A percentile compares a stretch with the other conserved stretches of the same genome.
These are phyloP conservation scores for Stratiomys singularior DNA, from an alignment of 2,888 invertebrate species.

Conservation along the genomic window DNA sequence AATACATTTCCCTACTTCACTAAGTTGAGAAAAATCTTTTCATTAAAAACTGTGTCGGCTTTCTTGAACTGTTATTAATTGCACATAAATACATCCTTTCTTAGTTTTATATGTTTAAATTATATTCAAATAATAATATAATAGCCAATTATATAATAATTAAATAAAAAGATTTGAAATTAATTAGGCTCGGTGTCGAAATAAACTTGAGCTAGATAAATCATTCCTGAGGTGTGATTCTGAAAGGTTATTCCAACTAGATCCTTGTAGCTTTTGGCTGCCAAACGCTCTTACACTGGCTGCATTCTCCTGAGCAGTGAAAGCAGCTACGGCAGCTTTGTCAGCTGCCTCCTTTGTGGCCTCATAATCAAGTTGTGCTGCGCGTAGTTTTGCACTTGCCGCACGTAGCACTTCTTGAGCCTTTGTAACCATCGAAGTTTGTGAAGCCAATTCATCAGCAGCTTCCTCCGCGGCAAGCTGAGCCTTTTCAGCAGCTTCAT, in stretches of 20 bases:
- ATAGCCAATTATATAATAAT: too few relatives aligned
- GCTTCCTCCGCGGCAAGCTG: slow-evolving; percentile 76
- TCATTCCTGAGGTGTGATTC: not conserved
- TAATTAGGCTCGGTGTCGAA: not conserved
- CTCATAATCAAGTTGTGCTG: slow-evolving; percentile 75
- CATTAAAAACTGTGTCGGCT: too few relatives aligned
- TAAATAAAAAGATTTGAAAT: too few relatives aligned
- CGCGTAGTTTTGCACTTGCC: slow-evolving; percentile 73
- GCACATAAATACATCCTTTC: too few relatives aligned
- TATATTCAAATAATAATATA: too few relatives aligned
- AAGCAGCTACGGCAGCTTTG: slow-evolving; percentile 73
- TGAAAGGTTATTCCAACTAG: not conserved
- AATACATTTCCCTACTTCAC: too few relatives aligned
- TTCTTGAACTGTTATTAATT: too few relatives aligned
- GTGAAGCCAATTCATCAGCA: slow-evolving; percentile 77
- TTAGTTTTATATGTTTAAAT: too few relatives aligned
- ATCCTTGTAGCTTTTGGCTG: slow-evolving; percentile 62
- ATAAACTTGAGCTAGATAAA: not conserved
- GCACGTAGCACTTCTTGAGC: slow-evolving; percentile 73
- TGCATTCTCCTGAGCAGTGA: slow-evolving; percentile 76
- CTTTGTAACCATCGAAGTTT: slow-evolving; percentile 79
- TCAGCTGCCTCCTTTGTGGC: slow-evolving; percentile 76
- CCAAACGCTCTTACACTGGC: slow-evolving; percentile 76
- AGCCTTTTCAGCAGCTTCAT: slow-evolving; percentile 71
- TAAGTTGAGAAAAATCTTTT: too few relatives aligned